These are phyloP conservation scores for Amphipyra berbera DNA, from an alignment of 2,888 invertebrate genomes.

Conservation along the genomic window DNA sequence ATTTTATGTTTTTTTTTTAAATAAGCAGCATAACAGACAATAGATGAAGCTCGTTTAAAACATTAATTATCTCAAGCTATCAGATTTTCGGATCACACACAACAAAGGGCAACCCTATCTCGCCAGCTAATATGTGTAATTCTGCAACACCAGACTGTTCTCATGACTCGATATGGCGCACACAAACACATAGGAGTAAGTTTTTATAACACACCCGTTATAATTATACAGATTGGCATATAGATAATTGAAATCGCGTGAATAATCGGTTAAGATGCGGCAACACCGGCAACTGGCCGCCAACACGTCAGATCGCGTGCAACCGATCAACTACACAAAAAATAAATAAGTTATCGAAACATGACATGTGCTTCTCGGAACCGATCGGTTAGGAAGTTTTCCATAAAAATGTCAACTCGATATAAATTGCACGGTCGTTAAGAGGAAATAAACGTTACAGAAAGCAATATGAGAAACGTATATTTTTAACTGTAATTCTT, in stretches of 20 bases:
- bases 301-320: constrained; percentile 82
- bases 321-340: constrained; percentile 57
- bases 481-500: constrained; percentile 1
- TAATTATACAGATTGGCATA: constrained; percentile 76
- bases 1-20: too few relatives aligned
- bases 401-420: constrained; percentile 53
- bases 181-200: constrained; percentile 59
- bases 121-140: constrained; percentile 35
- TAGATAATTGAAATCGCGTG: constrained; percentile 81
- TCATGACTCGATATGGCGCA: constrained; percentile 36
- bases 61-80: constrained; percentile 1
- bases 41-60: background rate
- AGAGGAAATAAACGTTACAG: constrained; percentile 27
- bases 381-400: constrained; percentile 49
- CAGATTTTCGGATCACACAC: constrained; percentile 3
- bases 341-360: constrained; percentile 67
- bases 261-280: constrained; percentile 73
- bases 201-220: constrained; percentile 64
- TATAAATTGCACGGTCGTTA: constrained; percentile 45
- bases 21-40: background rate
- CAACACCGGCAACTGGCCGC: constrained; percentile 71
- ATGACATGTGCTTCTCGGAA: constrained; percentile 72
- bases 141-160: constrained; percentile 33
- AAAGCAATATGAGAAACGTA: constrained; percentile 4
- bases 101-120: constrained; percentile 23